Percentiles rank a stretch among this genome's conserved stretches.
These are phyloP conservation scores for Anniella stebbinsi DNA, from an alignment of 2,797 vertebrate species.

Conservation along the genomic window DNA sequence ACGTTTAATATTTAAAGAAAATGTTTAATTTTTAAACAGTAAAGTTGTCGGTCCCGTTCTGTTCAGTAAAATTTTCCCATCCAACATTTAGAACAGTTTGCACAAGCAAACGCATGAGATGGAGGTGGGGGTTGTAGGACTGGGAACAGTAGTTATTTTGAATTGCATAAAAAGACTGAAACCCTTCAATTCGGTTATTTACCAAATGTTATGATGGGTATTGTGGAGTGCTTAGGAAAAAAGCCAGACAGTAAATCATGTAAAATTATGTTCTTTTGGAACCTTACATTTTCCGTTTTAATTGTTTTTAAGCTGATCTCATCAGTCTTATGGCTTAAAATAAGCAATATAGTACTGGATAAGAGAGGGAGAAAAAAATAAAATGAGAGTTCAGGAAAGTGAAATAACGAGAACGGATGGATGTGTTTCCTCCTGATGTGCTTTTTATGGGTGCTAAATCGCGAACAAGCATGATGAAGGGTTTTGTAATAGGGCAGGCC, in stretches of 20 bases:
- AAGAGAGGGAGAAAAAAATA: slow-evolving; percentile 54
- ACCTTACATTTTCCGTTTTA: slow-evolving; percentile 72
- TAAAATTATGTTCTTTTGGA: slow-evolving; percentile 60
- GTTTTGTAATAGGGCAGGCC: slow-evolving; percentile 28
- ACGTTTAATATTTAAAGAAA: slow-evolving; percentile 60
- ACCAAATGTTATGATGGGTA: slow-evolving; percentile 70
- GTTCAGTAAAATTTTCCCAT: slow-evolving; percentile 17
- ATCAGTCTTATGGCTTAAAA: slow-evolving; percentile 55
- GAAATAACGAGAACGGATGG: slow-evolving; percentile 51
- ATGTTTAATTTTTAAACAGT: slow-evolving; percentile 61
- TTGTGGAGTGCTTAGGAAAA: slow-evolving; percentile 56
- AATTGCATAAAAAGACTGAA: slow-evolving; percentile 49
- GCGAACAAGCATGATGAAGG: slow-evolving; percentile 33
- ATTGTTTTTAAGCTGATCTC: slow-evolving; percentile 67
- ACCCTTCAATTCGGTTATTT: slow-evolving; percentile 67
- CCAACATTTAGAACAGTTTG: slow-evolving; percentile 43
- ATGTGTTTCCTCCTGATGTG: slow-evolving; percentile 47
- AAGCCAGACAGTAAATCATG: slow-evolving; percentile 65
- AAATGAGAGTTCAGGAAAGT: slow-evolving; percentile 56
- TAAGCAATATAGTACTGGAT: slow-evolving; percentile 44
- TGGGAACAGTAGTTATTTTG: background rate
- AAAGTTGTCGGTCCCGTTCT: slow-evolving; percentile 54
- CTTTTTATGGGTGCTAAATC: slow-evolving; percentile 57
- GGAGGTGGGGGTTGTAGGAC: background rate
- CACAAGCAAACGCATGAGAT: slow-evolving; percentile 10